phyloP scores from a whole-genome alignment of 2,113 vertebrate genomes.

The Macrotis lagotis region DNA sequence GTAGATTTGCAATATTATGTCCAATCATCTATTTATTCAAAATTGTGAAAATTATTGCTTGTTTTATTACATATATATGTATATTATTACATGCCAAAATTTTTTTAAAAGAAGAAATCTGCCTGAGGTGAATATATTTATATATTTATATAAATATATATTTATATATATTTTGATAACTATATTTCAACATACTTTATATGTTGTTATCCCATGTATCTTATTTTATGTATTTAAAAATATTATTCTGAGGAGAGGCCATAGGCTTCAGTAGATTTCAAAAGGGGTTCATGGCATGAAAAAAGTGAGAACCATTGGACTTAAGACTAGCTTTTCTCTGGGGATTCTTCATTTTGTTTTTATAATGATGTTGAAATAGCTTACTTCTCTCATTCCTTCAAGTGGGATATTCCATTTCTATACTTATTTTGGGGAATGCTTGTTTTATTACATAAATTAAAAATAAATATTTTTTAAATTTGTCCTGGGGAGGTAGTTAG shows the following conservation, averaged over 20 bases:
- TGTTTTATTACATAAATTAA: too few relatives aligned
- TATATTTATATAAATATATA: too few relatives aligned
- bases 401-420: not conserved
- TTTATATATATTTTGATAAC: not conserved
- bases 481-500: too few relatives aligned
- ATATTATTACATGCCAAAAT: too few relatives aligned
- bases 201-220: not conserved
- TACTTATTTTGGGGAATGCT: not conserved
- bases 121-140: not conserved
- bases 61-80: too few relatives aligned
- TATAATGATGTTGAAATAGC: not conserved
- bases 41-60: too few relatives aligned
- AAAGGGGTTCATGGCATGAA: not conserved
- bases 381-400: not conserved
- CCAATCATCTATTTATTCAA: too few relatives aligned
- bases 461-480: too few relatives aligned
- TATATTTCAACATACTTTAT: not conserved
- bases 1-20: too few relatives aligned
- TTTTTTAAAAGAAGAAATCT: too few relatives aligned
- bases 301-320: not conserved
- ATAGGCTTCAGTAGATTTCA: not conserved
- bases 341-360: not conserved
- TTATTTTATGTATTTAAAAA: not conserved
- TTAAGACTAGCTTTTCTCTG: not conserved
- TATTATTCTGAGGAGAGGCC: not conserved